These are phyloP conservation scores for Sarcophaga caerulescens DNA, from an alignment of 2,888 invertebrate species.

Conservation along the genomic window DNA sequence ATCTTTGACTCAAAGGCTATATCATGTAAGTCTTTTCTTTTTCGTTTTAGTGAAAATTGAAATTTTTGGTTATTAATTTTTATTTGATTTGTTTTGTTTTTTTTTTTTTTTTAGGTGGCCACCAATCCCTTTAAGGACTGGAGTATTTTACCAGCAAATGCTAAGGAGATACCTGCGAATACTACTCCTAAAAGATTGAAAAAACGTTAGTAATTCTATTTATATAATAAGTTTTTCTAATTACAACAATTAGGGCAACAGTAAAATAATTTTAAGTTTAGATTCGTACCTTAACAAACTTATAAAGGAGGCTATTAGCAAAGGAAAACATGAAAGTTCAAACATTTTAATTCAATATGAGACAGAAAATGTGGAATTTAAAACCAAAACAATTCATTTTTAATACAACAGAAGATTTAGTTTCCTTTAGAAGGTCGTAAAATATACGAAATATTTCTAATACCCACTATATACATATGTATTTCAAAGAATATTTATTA, in stretches of 20 bases:
- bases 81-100: slow-evolving; percentile 33
- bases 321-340: too few relatives aligned
- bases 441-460: too few relatives aligned
- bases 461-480: too few relatives aligned
- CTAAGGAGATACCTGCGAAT: slow-evolving; percentile 77
- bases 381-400: too few relatives aligned
- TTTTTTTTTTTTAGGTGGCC: slow-evolving; percentile 79
- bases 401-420: too few relatives aligned
- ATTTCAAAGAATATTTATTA: too few relatives aligned
- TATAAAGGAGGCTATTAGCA: too few relatives aligned
- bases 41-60: neutral
- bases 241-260: slow-evolving; percentile 35
- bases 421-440: too few relatives aligned
- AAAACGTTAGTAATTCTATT: slow-evolving; percentile 79
- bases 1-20: slow-evolving; percentile 84
- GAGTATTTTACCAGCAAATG: slow-evolving; percentile 80
- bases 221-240: slow-evolving; percentile 41
- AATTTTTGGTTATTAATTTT: neutral
- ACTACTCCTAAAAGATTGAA: slow-evolving; percentile 79
- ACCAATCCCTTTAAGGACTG: slow-evolving; percentile 87
- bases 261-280: slow-evolving; percentile 22
- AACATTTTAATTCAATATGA: too few relatives aligned
- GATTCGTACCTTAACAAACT: neutral
- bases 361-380: too few relatives aligned
- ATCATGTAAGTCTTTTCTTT: slow-evolving; percentile 82